Evolutionary conservation across 2,888 invertebrate genomes (phyloP), one percentile per base, ranked within the genome.

Genomic region (Ormyrus thymus): DNA sequence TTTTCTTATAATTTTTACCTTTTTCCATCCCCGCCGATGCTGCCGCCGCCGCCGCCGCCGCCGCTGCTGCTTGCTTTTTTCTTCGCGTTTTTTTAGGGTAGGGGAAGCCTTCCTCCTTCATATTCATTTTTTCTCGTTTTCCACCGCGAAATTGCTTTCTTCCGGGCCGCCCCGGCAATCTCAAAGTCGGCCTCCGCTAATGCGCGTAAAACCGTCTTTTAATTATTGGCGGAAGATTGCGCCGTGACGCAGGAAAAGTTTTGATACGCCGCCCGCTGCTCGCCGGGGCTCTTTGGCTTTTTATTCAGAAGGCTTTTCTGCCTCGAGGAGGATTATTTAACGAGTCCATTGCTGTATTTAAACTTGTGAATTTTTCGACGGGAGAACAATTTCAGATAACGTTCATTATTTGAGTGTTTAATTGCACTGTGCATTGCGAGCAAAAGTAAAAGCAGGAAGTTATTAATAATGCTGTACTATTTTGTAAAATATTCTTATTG

Each of bases 51-150:
- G 9, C 62, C 15, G 13, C 53, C 43, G 5, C 29, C 43, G 9
- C 13, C 29, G 9, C 9, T n/a, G 7, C 29, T 11, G 11, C 11
- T 8, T 59, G 13, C 7, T 43, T 68, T 59, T 65, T 46, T 58
- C 68, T 55, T 72, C 64, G 73, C 55, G 50, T 55, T 8, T 29
- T 29, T 4, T 46, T 11, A 15, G 9, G 56, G 10, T 7, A 45
- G 59, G 11, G 51, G 10, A 55, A 51, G 58, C 48, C 51, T 50
- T 58, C 76, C 58, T 75, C 78, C 79, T 83, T 82, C 81, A 78
- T 80, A 81, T 81, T 82, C 82, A 81, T 81, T 72, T 65, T 65
- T 64, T 64, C 66, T 71, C 66, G 56, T 15, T 72, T 62, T 74
- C 68, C 56, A n/a, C 56, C 9, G 59, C 65, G 65, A 75, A 79